phyloP scores from a whole-genome alignment of 2,797 vertebrate genomes.

The Notolepis coatsorum region DNA sequence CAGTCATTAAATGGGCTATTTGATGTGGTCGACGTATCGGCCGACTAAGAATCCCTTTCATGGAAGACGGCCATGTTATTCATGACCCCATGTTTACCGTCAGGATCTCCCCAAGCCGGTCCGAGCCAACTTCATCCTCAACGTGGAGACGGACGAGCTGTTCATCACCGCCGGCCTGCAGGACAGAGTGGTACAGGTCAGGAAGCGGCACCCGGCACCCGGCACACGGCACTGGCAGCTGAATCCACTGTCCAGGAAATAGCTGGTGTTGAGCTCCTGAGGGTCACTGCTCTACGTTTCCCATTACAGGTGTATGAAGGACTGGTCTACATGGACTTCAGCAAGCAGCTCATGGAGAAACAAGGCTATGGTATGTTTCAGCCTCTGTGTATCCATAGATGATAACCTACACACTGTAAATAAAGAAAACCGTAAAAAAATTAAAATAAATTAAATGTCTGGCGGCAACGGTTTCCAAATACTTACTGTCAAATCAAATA shows the following conservation, averaged over 20 bases:
- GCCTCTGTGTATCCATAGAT: background rate
- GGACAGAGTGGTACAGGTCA: conserved; percentile 87
- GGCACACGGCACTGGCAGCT: background rate
- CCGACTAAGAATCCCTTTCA: background rate
- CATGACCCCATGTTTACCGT: background rate
- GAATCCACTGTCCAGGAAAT: background rate
- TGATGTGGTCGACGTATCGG: too few species aligned
- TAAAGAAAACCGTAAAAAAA: background rate
- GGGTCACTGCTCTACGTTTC: background rate
- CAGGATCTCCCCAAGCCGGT: conserved; percentile 85
- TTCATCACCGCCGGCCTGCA: conserved; percentile 88
- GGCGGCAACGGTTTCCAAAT: too few species aligned
- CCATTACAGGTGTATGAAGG: conserved; percentile 84
- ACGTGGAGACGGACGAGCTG: conserved; percentile 86
- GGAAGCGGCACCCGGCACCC: background rate
- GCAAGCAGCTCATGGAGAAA: conserved; percentile 81
- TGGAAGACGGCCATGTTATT: background rate
- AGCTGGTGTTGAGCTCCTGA: background rate
- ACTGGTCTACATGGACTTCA: conserved; percentile 88
- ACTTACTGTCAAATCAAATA: too few species aligned
- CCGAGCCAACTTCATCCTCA: conserved; percentile 86
- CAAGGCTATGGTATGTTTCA: conserved; percentile 78
- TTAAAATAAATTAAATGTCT: too few species aligned
- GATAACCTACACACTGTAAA: too few species aligned
- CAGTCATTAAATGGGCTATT: too few species aligned